A percentile compares a stretch with the other conserved stretches of the same genome.
phyloP scores from a whole-genome alignment of 92 coral and sea anemone species.

The Epizoanthus illoricatus region DNA sequence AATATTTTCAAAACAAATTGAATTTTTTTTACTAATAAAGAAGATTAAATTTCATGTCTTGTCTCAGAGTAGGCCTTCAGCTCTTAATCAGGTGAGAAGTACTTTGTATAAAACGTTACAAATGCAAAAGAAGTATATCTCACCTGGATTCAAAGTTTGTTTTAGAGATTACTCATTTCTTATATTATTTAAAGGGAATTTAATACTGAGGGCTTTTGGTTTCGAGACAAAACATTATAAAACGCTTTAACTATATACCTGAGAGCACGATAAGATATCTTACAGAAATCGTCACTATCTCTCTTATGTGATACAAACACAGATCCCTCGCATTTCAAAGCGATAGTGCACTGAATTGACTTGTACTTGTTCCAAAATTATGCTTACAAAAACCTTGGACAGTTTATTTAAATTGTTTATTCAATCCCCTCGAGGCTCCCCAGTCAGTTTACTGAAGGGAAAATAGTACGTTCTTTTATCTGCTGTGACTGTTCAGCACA shows the following conservation, averaged over 20 bases:
- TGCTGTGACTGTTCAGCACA: neutral
- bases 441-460: conserved; percentile 9
- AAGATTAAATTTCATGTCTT: conserved; percentile 37
- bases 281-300: neutral
- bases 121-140: conserved; percentile 39
- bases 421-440: conserved; percentile 38
- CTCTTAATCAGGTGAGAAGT: conserved; percentile 31
- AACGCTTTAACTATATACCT: neutral
- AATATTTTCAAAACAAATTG: conserved; percentile 43
- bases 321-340: neutral
- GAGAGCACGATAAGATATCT: neutral
- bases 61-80: conserved; percentile 27
- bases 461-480: conserved; percentile 19
- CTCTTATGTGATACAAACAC: neutral
- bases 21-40: conserved; percentile 39
- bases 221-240: conserved; percentile 24
- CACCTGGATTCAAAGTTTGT: conserved; percentile 32
- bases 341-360: conserved; percentile 13
- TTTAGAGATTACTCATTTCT: conserved; percentile 37
- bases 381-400: conserved; percentile 25
- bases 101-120: conserved; percentile 26
- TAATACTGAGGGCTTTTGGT: conserved; percentile 37
- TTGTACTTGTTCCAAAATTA: neutral
- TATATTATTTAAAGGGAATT: conserved; percentile 29
- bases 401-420: conserved; percentile 33